phyloP scores from a whole-genome alignment of 2,113 vertebrate species.

The Platysteira castanea region DNA sequence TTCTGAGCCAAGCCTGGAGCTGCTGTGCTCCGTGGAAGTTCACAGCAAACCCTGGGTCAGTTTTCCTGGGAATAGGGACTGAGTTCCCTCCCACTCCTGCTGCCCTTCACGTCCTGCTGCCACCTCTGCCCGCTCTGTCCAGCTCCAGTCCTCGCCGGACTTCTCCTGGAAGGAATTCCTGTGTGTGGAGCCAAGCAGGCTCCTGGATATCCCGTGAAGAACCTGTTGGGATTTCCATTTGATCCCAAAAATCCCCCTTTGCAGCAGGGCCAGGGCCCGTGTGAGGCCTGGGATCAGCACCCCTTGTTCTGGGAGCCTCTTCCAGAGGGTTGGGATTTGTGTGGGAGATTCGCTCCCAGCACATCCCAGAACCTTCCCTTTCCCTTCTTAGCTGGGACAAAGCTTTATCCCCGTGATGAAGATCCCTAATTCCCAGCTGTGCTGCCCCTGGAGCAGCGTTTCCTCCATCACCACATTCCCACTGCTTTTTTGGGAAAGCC shows the following conservation, averaged over 20 bases:
- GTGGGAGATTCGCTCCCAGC: background rate
- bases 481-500: background rate
- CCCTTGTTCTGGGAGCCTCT: background rate
- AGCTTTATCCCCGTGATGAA: rapidly evolving
- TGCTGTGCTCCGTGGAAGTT: rapidly evolving
- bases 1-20: rapidly evolving
- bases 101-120: background rate
- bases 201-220: rapidly evolving
- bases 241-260: rapidly evolving
- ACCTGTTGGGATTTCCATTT: rapidly evolving
- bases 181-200: rapidly evolving
- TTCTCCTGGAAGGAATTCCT: background rate
- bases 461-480: rapidly evolving
- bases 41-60: rapidly evolving
- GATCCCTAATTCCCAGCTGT: rapidly evolving
- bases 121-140: rapidly evolving
- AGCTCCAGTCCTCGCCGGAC: rapidly evolving
- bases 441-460: rapidly evolving
- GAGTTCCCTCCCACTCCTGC: rapidly evolving
- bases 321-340: rapidly evolving
- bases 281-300: rapidly evolving
- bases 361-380: background rate
- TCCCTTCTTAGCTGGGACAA: rapidly evolving
- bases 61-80: rapidly evolving
- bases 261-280: rapidly evolving